These are phyloP conservation scores for Cataglyphis cursor DNA, from an alignment of 2,888 invertebrate species.

Conservation along the genomic window DNA sequence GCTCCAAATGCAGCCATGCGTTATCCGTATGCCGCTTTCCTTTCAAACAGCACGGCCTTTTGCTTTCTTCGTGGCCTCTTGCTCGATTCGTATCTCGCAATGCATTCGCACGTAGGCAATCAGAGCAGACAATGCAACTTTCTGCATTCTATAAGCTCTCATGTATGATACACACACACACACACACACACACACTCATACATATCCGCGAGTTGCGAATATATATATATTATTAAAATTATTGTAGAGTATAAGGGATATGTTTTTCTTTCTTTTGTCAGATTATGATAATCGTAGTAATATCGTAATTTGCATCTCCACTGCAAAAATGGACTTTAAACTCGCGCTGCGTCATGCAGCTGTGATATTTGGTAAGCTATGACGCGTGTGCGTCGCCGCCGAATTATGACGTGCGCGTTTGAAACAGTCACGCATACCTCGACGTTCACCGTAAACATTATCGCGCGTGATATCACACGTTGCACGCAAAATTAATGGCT, in stretches of 20 bases:
- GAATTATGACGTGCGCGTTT: constrained; percentile 16
- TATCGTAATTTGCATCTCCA: background rate
- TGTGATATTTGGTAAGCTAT: constrained; percentile 10
- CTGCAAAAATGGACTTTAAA: background rate
- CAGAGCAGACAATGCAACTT: constrained; percentile 2
- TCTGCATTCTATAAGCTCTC: background rate
- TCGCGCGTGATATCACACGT: constrained; percentile 24
- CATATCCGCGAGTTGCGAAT: background rate
- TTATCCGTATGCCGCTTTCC: constrained; percentile 49
- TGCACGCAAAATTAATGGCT: constrained; percentile 20
- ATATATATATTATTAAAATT: background rate
- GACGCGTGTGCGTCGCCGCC: constrained; percentile 14
- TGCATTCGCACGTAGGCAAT: background rate
- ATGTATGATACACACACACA: background rate
- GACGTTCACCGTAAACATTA: constrained; percentile 21
- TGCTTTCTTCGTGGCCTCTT: constrained; percentile 15
- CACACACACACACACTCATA: no score
- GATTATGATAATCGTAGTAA: background rate
- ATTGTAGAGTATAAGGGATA: background rate
- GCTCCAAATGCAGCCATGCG: constrained; percentile 61
- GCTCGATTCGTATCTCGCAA: constrained; percentile 3
- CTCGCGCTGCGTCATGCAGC: background rate
- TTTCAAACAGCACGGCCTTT: constrained; percentile 24
- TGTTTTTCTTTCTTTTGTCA: background rate
- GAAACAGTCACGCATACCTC: constrained; percentile 30